These are phyloP conservation scores for Ophion ellenae DNA, from an alignment of 2,888 invertebrate species.

Conservation along the genomic window DNA sequence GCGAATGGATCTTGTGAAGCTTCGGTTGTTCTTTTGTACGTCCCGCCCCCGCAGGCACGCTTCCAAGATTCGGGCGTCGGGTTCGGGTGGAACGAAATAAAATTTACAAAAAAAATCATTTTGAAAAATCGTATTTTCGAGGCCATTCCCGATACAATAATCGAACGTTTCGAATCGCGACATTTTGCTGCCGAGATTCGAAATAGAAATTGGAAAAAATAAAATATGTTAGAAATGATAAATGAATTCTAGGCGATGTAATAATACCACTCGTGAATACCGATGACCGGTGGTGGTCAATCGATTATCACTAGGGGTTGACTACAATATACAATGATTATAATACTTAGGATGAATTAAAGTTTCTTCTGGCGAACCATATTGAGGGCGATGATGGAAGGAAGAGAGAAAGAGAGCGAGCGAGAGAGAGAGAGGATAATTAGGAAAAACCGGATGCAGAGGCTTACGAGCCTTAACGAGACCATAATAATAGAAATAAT, in stretches of 20 bases:
- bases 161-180: constrained; percentile 17
- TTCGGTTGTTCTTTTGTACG: constrained; percentile 76
- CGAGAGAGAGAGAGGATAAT: constrained; percentile 62
- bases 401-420: constrained; percentile 51
- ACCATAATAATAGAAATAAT: constrained; percentile 54
- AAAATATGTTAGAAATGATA: constrained; percentile 20
- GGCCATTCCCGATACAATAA: constrained; percentile 46
- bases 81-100: constrained; percentile 56
- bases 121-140: constrained; percentile 46
- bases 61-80: constrained; percentile 64
- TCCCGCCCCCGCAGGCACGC: constrained; percentile 69
- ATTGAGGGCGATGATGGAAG: constrained; percentile 37
- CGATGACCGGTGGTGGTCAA: constrained; percentile 56
- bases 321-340: constrained; percentile 73
- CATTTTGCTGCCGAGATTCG: neutral
- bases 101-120: too few relatives aligned
- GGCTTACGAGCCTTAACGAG: constrained; percentile 58
- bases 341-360: constrained; percentile 77
- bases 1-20: constrained; percentile 82
- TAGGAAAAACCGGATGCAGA: constrained; percentile 47
- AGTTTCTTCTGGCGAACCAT: constrained; percentile 60
- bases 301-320: constrained; percentile 61
- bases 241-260: constrained; percentile 3
- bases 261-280: constrained; percentile 46
- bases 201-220: constrained; percentile 28